Conservation (phyloP, 2,113 vertebrate genomes). For the Hypanus sabinus region DNA sequence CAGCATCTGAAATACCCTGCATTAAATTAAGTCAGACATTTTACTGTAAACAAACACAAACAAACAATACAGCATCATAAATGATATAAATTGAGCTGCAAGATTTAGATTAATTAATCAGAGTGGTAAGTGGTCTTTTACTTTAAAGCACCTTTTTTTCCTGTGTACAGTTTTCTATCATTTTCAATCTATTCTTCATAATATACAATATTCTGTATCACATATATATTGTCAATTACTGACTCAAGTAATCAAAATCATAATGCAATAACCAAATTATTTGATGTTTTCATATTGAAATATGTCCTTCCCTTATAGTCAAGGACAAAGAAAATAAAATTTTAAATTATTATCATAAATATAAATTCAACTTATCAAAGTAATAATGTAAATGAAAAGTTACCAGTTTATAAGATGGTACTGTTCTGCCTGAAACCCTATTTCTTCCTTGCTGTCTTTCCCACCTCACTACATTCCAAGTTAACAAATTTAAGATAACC, state of each 20-base stretch:
- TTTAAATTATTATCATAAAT: not conserved
- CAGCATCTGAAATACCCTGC: not conserved
- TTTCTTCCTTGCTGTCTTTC: not conserved
- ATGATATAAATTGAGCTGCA: not conserved
- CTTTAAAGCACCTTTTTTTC: not conserved
- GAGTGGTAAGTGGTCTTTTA: not conserved
- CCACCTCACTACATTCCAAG: no score
- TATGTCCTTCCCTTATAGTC: not conserved
- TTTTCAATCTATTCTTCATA: not conserved
- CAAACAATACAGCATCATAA: not conserved
- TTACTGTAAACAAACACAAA: not conserved
- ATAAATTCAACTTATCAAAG: not conserved
- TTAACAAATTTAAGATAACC: slow-evolving; percentile 3
- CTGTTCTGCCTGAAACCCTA: not conserved
- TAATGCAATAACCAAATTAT: not conserved
- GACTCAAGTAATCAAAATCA: not conserved
- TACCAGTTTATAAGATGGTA: not conserved
- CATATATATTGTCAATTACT: not conserved
- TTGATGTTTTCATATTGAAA: not conserved
- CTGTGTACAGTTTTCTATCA: not conserved
- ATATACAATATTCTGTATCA: not conserved
- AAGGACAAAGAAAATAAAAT: not conserved
- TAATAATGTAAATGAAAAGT: not conserved
- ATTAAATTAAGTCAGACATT: not conserved
- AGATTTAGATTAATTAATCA: not conserved